Evolutionary conservation across 2,113 vertebrate species (phyloP).

Genomic region (Oreochromis niloticus): DNA sequence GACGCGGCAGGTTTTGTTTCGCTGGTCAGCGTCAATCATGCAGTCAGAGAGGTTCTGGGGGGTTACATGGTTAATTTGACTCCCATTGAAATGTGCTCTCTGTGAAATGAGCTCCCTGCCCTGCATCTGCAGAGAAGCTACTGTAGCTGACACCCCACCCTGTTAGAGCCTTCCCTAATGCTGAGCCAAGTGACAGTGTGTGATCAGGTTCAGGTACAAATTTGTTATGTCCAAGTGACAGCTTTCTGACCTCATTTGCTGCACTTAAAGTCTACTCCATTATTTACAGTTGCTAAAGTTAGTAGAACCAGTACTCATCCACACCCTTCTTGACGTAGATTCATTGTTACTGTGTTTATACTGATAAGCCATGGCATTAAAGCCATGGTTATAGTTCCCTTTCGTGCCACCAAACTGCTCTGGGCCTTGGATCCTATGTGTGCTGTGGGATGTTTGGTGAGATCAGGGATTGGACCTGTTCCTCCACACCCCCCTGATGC

Average conservation of each 20-base stretch:
- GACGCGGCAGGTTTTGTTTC: neutral
- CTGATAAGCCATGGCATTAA: neutral
- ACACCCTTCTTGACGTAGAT: neutral
- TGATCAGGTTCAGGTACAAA: slow-evolving; percentile 30
- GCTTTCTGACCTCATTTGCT: neutral
- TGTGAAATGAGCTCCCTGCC: neutral
- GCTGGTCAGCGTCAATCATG: neutral
- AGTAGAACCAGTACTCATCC: neutral
- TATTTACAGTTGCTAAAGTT: slow-evolving; percentile 42
- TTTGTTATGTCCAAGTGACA: slow-evolving; percentile 25
- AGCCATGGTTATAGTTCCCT: neutral
- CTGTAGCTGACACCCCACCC: neutral
- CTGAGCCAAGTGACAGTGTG: slow-evolving; percentile 24
- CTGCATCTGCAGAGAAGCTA: slow-evolving; percentile 5
- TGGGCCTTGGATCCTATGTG: neutral
- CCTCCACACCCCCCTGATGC: neutral
- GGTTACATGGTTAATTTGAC: slow-evolving; percentile 13
- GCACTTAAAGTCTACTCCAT: slow-evolving; percentile 12
- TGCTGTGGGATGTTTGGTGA: neutral
- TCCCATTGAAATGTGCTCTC: slow-evolving; percentile 5
- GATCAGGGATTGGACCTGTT: neutral
- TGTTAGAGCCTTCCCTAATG: slow-evolving; percentile 14
- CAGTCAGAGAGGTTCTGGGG: neutral
- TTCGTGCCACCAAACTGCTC: neutral
- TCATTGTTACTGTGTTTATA: neutral